These are phyloP conservation scores for Lithobius niger DNA, from an alignment of 1,140 invertebrate genomes.

Conservation along the genomic window DNA sequence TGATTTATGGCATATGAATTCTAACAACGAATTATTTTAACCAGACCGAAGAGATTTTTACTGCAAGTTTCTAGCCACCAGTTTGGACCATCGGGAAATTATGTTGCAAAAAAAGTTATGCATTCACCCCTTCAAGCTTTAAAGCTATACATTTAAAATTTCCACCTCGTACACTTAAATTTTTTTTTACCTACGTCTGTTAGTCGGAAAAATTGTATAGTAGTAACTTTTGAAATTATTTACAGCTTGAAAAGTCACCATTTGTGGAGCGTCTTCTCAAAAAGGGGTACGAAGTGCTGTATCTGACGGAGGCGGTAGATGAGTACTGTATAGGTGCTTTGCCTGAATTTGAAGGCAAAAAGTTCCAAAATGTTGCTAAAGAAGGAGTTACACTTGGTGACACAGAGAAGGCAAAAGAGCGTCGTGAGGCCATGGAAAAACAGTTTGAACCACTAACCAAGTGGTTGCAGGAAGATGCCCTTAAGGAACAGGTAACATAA, in stretches of 20 bases:
- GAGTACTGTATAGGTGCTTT: constrained; percentile 93
- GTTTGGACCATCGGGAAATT: no score
- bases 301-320: constrained; percentile 91
- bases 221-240: no score
- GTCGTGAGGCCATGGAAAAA: constrained; percentile 60
- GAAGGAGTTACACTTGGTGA: constrained; percentile 85
- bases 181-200: no score
- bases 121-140: no score
- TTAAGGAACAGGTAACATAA: constrained; percentile 59
- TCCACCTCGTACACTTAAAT: no score
- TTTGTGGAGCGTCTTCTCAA: constrained; percentile 88
- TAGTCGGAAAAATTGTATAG: no score
- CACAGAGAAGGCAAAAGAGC: constrained; percentile 66
- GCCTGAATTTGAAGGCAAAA: constrained; percentile 98
- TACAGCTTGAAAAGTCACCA: constrained; percentile 68
- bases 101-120: no score
- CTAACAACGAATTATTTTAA: no score
- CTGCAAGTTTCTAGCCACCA: no score
- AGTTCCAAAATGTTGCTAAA: constrained; percentile 99
- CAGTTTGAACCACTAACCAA: constrained; percentile 80
- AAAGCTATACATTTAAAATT: no score
- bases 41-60: no score
- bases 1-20: no score
- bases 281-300: constrained; percentile 94
- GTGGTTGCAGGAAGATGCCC: constrained; percentile 73